phyloP scores from a whole-genome alignment of 2,888 invertebrate genomes.

The Carabus problematicus region DNA sequence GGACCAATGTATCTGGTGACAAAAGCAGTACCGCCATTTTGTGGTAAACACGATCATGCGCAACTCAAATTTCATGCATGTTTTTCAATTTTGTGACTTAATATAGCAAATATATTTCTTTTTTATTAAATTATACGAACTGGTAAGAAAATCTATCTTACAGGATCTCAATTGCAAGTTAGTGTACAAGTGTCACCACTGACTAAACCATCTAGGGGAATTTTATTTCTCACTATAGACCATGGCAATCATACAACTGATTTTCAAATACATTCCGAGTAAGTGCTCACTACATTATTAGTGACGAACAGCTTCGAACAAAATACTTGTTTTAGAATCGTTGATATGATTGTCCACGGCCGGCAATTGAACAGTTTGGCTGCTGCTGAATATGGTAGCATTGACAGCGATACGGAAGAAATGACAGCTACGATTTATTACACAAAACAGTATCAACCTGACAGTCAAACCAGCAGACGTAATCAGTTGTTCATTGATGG shows the following conservation, averaged over 20 bases:
- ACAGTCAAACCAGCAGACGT: slow-evolving; percentile 42
- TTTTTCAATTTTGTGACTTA: too few species aligned
- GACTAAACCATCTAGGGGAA: slow-evolving; percentile 59
- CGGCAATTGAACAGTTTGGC: slow-evolving; percentile 55
- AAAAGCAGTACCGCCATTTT: slow-evolving; percentile 61
- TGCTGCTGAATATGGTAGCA: slow-evolving; percentile 55
- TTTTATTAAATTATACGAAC: too few species aligned
- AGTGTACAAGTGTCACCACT: slow-evolving; percentile 59
- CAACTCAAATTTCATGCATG: slow-evolving; percentile 3
- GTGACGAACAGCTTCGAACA: slow-evolving; percentile 1
- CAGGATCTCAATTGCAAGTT: slow-evolving; percentile 64
- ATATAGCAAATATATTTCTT: too few species aligned
- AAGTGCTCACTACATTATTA: slow-evolving; percentile 50
- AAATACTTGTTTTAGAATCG: slow-evolving; percentile 8
- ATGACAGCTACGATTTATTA: slow-evolving; percentile 53
- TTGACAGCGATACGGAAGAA: slow-evolving; percentile 50
- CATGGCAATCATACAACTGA: slow-evolving; percentile 56
- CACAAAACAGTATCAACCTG: slow-evolving; percentile 50
- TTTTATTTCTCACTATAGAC: slow-evolving; percentile 58
- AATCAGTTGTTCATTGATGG: slow-evolving; percentile 52
- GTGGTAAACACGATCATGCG: slow-evolving; percentile 58
- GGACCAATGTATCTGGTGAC: slow-evolving; percentile 66
- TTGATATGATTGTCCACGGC: slow-evolving; percentile 42
- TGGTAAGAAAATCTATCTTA: slow-evolving; percentile 43
- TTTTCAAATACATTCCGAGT: slow-evolving; percentile 63